Conservation (phyloP, 2,888 invertebrate species). For the Cerceris rybyensis region DNA sequence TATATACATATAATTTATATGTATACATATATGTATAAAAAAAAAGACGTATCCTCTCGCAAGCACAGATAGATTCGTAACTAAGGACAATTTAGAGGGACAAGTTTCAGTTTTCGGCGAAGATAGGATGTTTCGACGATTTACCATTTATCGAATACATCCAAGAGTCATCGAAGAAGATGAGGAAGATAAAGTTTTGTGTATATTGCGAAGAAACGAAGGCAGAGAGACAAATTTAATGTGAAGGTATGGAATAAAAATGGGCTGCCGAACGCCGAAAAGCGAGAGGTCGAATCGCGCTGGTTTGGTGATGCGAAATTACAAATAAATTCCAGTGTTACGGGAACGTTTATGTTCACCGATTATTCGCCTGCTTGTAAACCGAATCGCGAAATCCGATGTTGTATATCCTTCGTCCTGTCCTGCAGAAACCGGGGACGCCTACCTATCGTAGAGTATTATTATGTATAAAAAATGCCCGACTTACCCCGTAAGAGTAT, state of each 20-base stretch:
- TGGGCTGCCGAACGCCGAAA: constrained; percentile 57
- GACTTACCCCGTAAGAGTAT: constrained; percentile 57
- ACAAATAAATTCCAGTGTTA: constrained; percentile 25
- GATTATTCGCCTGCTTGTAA: constrained; percentile 52
- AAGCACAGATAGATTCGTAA: constrained; percentile 22
- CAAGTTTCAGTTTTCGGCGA: constrained; percentile 18
- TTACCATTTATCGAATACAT: not conserved
- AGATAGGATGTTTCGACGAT: constrained; percentile 23
- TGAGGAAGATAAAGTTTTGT: not conserved
- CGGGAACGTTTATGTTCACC: constrained; percentile 28
- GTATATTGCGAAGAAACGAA: not conserved
- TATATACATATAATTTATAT: constrained; percentile 33
- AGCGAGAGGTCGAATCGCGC: constrained; percentile 14
- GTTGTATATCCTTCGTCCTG: constrained; percentile 46
- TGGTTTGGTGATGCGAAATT: constrained; percentile 14
- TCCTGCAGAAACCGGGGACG: constrained; percentile 47
- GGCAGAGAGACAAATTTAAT: not conserved
- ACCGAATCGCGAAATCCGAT: constrained; percentile 51
- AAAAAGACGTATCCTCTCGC: constrained; percentile 20
- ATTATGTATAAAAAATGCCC: constrained; percentile 64
- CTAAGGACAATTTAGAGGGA: constrained; percentile 19
- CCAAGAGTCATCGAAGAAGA: not conserved
- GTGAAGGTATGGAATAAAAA: constrained; percentile 8
- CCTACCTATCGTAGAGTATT: constrained; percentile 64
- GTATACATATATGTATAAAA: constrained; percentile 16